These are phyloP conservation scores for Otolemur garnettii DNA, from an alignment of 2,113 vertebrate species.

Conservation along the genomic window DNA sequence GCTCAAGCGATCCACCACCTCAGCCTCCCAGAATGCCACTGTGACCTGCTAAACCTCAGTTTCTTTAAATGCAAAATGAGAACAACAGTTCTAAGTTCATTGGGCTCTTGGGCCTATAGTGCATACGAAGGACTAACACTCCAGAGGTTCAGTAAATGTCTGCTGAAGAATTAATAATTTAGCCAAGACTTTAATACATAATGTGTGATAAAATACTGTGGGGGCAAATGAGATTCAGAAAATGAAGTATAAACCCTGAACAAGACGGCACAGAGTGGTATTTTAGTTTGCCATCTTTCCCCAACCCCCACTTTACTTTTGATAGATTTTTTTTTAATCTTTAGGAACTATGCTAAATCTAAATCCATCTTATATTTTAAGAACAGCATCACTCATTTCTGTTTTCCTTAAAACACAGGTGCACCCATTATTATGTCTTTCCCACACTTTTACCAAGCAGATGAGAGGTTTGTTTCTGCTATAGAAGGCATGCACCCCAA, in stretches of 20 bases:
- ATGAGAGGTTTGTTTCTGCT: slow-evolving; percentile 89
- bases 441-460: slow-evolving; percentile 97
- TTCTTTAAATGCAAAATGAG: slow-evolving; percentile 48
- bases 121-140: background rate
- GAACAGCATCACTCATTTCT: background rate
- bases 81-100: background rate
- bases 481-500: slow-evolving; percentile 93
- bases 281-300: background rate
- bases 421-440: slow-evolving; percentile 96
- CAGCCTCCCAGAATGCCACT: too few relatives aligned
- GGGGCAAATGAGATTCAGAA: slow-evolving; percentile 11
- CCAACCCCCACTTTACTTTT: background rate
- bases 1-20: too few relatives aligned
- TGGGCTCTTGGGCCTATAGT: background rate
- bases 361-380: background rate
- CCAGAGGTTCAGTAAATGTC: background rate
- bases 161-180: slow-evolving; percentile 46
- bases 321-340: background rate
- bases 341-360: background rate
- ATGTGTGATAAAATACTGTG: background rate
- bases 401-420: slow-evolving; percentile 86
- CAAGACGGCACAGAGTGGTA: background rate
- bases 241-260: background rate
- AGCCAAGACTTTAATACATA: background rate
- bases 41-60: background rate